These are phyloP conservation scores for Hoplodrina ambigua DNA, from an alignment of 2,888 invertebrate species.

Conservation along the genomic window DNA sequence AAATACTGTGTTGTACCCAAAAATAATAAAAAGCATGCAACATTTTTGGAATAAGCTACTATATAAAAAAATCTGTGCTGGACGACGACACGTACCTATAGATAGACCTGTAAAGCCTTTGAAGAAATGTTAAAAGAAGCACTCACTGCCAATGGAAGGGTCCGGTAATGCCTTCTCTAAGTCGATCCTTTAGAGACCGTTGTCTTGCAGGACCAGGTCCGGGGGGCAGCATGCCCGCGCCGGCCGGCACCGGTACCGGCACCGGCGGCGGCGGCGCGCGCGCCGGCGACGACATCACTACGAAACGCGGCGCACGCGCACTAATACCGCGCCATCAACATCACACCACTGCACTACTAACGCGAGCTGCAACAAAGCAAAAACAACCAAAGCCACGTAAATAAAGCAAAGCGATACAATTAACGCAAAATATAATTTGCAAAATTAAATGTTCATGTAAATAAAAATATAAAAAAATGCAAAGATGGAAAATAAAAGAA, in stretches of 20 bases:
- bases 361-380: constrained; percentile 87
- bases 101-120: constrained; percentile 48
- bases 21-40: constrained; percentile 39
- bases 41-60: constrained; percentile 21
- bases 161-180: constrained; percentile 94
- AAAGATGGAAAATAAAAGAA: constrained; percentile 20
- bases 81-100: constrained; percentile 21
- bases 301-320: constrained; percentile 67
- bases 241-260: constrained; percentile 81
- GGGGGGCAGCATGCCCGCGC: constrained; percentile 85
- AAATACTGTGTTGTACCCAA: constrained; percentile 37
- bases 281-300: constrained; percentile 84
- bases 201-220: constrained; percentile 92
- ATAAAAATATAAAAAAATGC: constrained; percentile 63
- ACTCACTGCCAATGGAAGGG: constrained; percentile 96
- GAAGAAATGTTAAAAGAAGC: constrained; percentile 55
- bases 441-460: constrained; percentile 64
- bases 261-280: constrained; percentile 78
- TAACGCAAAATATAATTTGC: constrained; percentile 68
- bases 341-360: constrained; percentile 85
- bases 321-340: constrained; percentile 77
- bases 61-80: neutral
- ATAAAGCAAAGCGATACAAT: constrained; percentile 81
- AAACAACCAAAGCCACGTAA: constrained; percentile 87
- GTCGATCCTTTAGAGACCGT: constrained; percentile 94